Conservation (phyloP, 2,797 vertebrate genomes). For the Octomys mimax region DNA sequence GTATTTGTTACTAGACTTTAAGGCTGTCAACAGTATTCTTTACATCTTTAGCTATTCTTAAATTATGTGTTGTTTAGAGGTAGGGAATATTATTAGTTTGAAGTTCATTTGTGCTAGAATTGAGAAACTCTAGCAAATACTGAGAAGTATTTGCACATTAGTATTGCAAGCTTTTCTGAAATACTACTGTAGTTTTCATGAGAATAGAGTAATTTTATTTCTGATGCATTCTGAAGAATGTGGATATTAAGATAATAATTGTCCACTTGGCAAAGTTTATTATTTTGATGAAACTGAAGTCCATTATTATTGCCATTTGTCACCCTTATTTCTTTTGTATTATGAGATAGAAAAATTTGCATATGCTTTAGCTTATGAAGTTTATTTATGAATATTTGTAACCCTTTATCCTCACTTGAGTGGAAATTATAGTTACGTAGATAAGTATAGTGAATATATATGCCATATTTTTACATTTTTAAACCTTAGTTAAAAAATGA, state of each 20-base stretch:
- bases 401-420: constrained; percentile 41
- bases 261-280: constrained; percentile 72
- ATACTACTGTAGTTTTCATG: constrained; percentile 3
- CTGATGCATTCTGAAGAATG: constrained; percentile 56
- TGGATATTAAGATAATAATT: constrained; percentile 72
- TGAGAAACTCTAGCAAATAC: too few relatives aligned
- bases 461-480: constrained; percentile 49
- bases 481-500: constrained; percentile 61
- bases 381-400: constrained; percentile 68
- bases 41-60: constrained; percentile 39
- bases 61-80: constrained; percentile 14
- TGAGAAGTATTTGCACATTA: background rate
- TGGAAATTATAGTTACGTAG: constrained; percentile 60
- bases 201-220: constrained; percentile 67
- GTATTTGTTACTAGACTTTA: constrained; percentile 54
- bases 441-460: constrained; percentile 42
- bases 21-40: constrained; percentile 28
- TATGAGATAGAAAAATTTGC: constrained; percentile 43
- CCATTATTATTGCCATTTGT: constrained; percentile 58
- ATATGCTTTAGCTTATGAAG: constrained; percentile 50
- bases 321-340: constrained; percentile 55
- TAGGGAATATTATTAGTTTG: background rate
- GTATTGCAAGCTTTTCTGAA: background rate
- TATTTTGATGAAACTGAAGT: constrained; percentile 69
- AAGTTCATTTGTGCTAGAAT: background rate